Evolutionary conservation across 2,888 invertebrate genomes (phyloP), one percentile per base, ranked within the genome.

Genomic region (Patella caerulea): DNA sequence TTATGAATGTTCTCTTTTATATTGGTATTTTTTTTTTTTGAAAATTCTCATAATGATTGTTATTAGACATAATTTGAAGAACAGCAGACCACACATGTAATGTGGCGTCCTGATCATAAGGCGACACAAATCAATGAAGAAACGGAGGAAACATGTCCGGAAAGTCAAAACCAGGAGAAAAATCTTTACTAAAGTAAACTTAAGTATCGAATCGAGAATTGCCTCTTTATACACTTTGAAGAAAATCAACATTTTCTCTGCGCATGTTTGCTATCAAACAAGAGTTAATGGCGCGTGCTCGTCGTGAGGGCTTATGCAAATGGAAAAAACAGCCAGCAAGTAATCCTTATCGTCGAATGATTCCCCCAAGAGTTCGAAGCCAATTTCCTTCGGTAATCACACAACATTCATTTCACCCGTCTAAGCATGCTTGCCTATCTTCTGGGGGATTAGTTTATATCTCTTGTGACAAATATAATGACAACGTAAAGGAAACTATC

Each of bases 301-400:
- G 74, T 72, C 76, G 72, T 65, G 74, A 69, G 71, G 73, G 74
- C 76, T 74, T 76, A 74, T 76, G 79, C 73, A 81, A 79, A 79
- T 81, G 79, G 81, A 81, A 79, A 76, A 72, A 78, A 76, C 76
- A 78, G 69, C 72, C 76, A 75, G 69, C n/a, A 24, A 71, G 73
- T 81, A 81, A 81, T 81, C 81, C 79, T 54, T 69, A 56, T 54
- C 72, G 73, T 76, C 76, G 76, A 72, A 65, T 59, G 72, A 80
- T 80, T 80, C 81, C 79, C 85, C 74, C 76, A 75, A 81, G 85
- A 82, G 85, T 83, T 84, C 81, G 83, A 85, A 86, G 85, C 83
- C 85, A 86, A 86, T 86, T 86, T 86, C 83, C 85, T 81, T 72
- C 73, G 72, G 82, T 85, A 85, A 86, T 86, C 85, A 85, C 81